Base-by-base conservation (phyloP, 1,140 invertebrate genomes). In the Octopus sinensis region DNA sequence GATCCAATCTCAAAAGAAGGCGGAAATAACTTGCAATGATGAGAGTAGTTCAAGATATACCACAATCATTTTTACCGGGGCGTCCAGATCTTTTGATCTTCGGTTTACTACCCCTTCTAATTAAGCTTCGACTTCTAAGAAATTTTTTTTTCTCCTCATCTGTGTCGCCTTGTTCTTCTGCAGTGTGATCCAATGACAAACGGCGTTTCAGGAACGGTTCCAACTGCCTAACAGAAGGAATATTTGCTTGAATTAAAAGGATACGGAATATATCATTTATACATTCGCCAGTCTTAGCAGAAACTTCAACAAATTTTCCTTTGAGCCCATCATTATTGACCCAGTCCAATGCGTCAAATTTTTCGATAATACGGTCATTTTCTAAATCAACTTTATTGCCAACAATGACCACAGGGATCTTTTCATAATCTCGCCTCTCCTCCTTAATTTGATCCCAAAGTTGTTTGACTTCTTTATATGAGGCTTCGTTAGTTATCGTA, bases 391-490 rank as follows among this genome's bases (percentile, higher is more conserved):
- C 90, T 91, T 96, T 96, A 90, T 96, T 96, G 17, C 95, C 95
- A 5, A 95, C 95, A 79, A 97, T 93, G 30, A 96, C 95, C 85
- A 96, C 96, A 6, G 96, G 95, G 80, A 96, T 93, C 83, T 96
- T 95, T 92, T 96, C 92, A 78, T 94, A 94, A 86, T 96, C 95
- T 5, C 93, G 92, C 75, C 95, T 90, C 85, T 95, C 94, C 87
- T 96, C 95, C 83, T 94, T 92, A 71, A 96, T 95, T 90, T 96
- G 95, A 87, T 95, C 94, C 88, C 96, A 95, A 85, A 95, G 94
- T 85, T 94, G 93, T 88, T 95, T 95, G 73, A 96, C 93, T 84
- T 93, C 93, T 80, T 93, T 92, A 87, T 96, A 95, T n/a, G 94
- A 95, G 54, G 93, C 91, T 81, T 92, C 91, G 76, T 94, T 94